phyloP scores from a whole-genome alignment of 2,113 vertebrate species.

The Xiphophorus maculatus region DNA sequence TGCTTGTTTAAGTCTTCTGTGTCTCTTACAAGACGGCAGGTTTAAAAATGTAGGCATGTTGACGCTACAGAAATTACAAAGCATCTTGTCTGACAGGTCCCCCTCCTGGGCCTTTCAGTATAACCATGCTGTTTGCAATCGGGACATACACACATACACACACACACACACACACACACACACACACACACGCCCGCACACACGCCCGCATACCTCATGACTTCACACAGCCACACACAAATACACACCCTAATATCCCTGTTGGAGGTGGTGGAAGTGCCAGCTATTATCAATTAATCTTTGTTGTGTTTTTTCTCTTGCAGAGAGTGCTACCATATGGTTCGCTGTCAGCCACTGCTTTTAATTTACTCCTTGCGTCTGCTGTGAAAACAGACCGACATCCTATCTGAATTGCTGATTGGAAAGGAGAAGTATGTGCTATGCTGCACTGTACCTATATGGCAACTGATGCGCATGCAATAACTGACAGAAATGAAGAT shows the following conservation, averaged over 20 bases:
- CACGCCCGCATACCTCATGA: conserved; percentile 46
- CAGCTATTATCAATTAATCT: conserved; percentile 84
- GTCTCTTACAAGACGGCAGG: conserved; percentile 63
- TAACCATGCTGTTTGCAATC: conserved; percentile 76
- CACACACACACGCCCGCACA: conserved; percentile 45
- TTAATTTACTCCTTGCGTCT: conserved; percentile 83
- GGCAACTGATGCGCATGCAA: conserved; percentile 17
- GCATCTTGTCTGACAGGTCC: conserved; percentile 74
- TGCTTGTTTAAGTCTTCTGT: conserved; percentile 73
- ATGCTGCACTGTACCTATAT: conserved; percentile 35
- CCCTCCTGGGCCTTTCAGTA: conserved; percentile 73
- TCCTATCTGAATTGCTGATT: conserved; percentile 81
- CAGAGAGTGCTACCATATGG: conserved; percentile 81
- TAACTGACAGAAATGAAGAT: conserved; percentile 4
- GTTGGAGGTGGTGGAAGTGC: conserved; percentile 80
- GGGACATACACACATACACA: conserved; percentile 60
- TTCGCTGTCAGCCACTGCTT: conserved; percentile 82
- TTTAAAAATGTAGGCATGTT: conserved; percentile 69
- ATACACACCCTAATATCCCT: conserved; percentile 58
- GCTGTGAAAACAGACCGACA: conserved; percentile 81
- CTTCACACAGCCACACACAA: conserved; percentile 31
- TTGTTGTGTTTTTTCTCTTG: conserved; percentile 75
- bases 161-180: conserved; percentile 41
- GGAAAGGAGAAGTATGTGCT: conserved; percentile 64
- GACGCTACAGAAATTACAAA: conserved; percentile 64